A percentile compares a stretch with the other conserved stretches of the same genome.
Evolutionary conservation across 2,113 vertebrate species (phyloP).

Genomic region (Gasterosteus aculeatus): DNA sequence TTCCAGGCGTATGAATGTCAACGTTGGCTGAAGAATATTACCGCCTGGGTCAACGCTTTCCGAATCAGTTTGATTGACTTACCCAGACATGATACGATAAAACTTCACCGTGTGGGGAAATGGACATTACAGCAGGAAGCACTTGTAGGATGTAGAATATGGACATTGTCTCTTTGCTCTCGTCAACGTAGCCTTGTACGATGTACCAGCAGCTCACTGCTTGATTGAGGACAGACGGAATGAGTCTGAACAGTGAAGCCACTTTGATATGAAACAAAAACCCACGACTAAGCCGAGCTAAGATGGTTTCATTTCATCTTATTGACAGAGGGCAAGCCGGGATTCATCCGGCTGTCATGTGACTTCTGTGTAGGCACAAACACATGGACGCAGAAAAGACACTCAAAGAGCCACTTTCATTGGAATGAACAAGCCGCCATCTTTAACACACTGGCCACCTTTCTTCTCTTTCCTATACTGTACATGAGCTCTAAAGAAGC

Average conservation of each 20-base stretch:
- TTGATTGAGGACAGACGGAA: neutral
- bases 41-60: constrained; percentile 34
- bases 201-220: neutral
- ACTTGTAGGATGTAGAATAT: neutral
- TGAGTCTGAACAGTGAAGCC: too few species aligned
- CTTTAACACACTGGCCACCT: neutral
- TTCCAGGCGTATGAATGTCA: constrained; percentile 51
- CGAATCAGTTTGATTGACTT: constrained; percentile 28
- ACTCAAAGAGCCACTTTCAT: neutral
- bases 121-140: neutral
- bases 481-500: too few species aligned
- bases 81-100: constrained; percentile 7
- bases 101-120: constrained; percentile 6
- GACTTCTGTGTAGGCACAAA: too few species aligned
- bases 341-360: too few species aligned
- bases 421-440: neutral
- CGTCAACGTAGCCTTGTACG: neutral
- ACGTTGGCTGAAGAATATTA: constrained; percentile 33
- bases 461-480: neutral
- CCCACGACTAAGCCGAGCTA: too few species aligned
- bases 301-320: too few species aligned
- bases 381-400: too few species aligned
- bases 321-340: too few species aligned
- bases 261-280: too few species aligned
- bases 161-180: neutral